Conservation (phyloP, 2,113 vertebrate species). For the Pteropus alecto region DNA sequence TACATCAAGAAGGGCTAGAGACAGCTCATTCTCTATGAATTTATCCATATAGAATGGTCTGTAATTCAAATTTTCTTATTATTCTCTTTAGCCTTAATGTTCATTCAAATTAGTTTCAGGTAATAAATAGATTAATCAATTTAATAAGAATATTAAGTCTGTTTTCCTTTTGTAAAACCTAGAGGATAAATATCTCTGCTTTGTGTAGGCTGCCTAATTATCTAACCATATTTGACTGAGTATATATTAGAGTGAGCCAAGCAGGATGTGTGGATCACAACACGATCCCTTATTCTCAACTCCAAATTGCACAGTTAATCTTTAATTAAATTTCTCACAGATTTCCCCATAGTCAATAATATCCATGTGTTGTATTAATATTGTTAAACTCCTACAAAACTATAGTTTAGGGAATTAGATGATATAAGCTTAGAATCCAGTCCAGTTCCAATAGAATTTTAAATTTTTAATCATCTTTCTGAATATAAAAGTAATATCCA, state of each 20-base stretch:
- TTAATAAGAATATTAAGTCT: slow-evolving; percentile 60
- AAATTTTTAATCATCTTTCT: slow-evolving; percentile 22
- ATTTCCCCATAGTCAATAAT: slow-evolving; percentile 42
- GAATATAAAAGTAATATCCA: neutral
- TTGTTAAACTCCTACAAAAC: slow-evolving; percentile 43
- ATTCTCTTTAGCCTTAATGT: slow-evolving; percentile 13
- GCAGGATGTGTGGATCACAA: slow-evolving; percentile 49
- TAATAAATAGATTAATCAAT: slow-evolving; percentile 60
- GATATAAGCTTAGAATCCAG: neutral
- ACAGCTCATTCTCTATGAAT: neutral
- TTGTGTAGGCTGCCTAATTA: slow-evolving; percentile 59
- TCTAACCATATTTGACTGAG: slow-evolving; percentile 59
- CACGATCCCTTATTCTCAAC: slow-evolving; percentile 32
- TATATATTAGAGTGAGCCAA: slow-evolving; percentile 36
- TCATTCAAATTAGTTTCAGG: slow-evolving; percentile 43
- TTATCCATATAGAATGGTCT: neutral
- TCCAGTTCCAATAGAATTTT: neutral
- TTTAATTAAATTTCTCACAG: slow-evolving; percentile 60
- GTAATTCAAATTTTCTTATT: slow-evolving; percentile 44
- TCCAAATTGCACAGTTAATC: slow-evolving; percentile 57
- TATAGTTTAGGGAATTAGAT: neutral
- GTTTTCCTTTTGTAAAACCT: slow-evolving; percentile 59
- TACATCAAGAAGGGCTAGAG: neutral
- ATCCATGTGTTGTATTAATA: slow-evolving; percentile 24
- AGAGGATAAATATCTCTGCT: slow-evolving; percentile 58